Evolutionary conservation across 2,113 vertebrate species (phyloP).

Genomic region (Danio rerio): GRCz12tu NC_133176.1:14885501-14886000

Average conservation of each 20-base stretch:
- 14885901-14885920: constrained; percentile 37
- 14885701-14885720: background rate
- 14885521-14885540: no score
- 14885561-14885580: no score
- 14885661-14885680: no score
- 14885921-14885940: constrained; percentile 43
- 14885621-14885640: background rate
- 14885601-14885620: no score
- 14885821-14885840: constrained; percentile 21
- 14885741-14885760: background rate
- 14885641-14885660: no score
- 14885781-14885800: background rate
- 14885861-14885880: constrained; percentile 35
- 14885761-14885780: background rate
- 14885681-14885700: background rate
- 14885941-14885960: constrained; percentile 39
- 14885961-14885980: constrained; percentile 40
- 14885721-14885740: background rate
- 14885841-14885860: constrained; percentile 14
- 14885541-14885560: no score
- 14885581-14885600: no score
- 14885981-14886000: constrained; percentile 19
- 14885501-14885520: no score
- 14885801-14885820: background rate
- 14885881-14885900: constrained; percentile 40